Conservation (phyloP, 1,140 invertebrate species). For the Frieseomelitta varia region DNA sequence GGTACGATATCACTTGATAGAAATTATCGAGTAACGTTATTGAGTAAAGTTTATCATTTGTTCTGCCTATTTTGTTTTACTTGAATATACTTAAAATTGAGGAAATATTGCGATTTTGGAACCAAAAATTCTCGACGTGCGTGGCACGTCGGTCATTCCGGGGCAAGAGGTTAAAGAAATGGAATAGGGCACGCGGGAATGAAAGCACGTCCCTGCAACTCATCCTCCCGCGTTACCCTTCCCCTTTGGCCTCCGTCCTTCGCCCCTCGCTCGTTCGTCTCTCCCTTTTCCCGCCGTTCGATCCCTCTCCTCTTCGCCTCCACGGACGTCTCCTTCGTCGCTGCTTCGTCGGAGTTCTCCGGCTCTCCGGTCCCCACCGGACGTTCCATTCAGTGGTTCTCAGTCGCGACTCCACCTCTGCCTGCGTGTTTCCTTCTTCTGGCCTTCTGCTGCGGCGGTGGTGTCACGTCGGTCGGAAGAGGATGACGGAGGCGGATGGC, state of each 20-base stretch:
- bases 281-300: conserved; percentile 58
- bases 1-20: too few species aligned
- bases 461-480: conserved; percentile 6
- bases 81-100: too few species aligned
- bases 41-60: too few species aligned
- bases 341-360: conserved; percentile 38
- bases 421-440: neutral
- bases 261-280: conserved; percentile 22
- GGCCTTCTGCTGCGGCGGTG: too few species aligned
- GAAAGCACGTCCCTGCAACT: conserved; percentile 73
- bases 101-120: too few species aligned
- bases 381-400: conserved; percentile 65
- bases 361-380: conserved; percentile 65
- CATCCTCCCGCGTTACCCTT: conserved; percentile 45
- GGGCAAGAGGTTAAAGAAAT: too few species aligned
- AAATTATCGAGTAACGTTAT: too few species aligned
- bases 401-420: conserved; percentile 28
- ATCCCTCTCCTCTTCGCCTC: conserved; percentile 61
- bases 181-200: conserved; percentile 64
- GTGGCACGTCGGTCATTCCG: too few species aligned
- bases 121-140: too few species aligned
- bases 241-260: conserved; percentile 18
- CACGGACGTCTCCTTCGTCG: conserved; percentile 55
- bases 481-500: conserved; percentile 38
- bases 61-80: too few species aligned